Percentiles rank a stretch among this genome's conserved stretches.
Conservation (phyloP, 2,113 vertebrate species). For the Galemys pyrenaicus region DNA sequence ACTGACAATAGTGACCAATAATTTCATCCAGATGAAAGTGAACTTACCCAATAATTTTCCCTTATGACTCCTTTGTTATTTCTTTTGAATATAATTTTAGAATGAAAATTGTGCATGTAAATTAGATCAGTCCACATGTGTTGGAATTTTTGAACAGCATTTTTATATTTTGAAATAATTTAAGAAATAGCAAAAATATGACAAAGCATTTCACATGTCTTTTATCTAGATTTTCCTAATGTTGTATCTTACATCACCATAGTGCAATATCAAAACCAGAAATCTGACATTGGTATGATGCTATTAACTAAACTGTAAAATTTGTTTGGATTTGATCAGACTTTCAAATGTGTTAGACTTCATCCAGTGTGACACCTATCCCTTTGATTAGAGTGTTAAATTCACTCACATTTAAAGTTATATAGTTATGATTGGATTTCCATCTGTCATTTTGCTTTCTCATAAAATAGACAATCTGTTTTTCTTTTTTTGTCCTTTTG, state of each 20-base stretch:
- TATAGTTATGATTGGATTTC: neutral
- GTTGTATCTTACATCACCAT: neutral
- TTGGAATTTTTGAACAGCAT: neutral
- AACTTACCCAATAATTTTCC: neutral
- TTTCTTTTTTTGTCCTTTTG: neutral
- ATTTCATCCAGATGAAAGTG: neutral
- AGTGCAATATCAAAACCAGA: too few species aligned
- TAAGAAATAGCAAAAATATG: conserved; percentile 2
- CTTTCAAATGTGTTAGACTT: neutral
- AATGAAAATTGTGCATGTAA: neutral
- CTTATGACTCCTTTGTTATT: neutral
- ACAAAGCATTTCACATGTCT: neutral
- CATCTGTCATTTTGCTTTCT: neutral
- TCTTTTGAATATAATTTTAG: neutral
- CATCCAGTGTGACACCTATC: neutral
- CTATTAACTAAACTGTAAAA: neutral
- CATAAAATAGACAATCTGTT: neutral
- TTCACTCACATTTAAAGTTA: neutral
- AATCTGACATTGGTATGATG: too few species aligned
- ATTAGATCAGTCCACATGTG: neutral
- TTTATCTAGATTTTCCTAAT: neutral
- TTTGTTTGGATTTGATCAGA: neutral
- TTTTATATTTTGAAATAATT: conserved; percentile 1
- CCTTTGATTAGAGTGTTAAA: neutral
- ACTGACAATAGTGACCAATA: neutral